These are phyloP conservation scores for Motacilla tschutschensis DNA, from an alignment of 2,113 vertebrate genomes.

Conservation along the genomic window DNA sequence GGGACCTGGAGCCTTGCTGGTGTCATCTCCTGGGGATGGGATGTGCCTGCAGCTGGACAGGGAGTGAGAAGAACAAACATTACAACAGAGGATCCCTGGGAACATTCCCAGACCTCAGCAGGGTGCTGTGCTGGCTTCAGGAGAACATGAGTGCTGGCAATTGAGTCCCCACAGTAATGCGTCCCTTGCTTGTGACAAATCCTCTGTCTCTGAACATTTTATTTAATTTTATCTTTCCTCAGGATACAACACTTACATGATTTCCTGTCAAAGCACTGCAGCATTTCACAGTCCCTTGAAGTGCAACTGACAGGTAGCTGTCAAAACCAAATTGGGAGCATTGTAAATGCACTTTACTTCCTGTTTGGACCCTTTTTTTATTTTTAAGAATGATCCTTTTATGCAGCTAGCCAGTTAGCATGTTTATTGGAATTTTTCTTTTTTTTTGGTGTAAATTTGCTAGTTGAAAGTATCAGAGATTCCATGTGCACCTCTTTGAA, in stretches of 20 bases:
- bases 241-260: not conserved
- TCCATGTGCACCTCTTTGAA: not conserved
- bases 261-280: not conserved
- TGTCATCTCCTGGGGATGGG: constrained; percentile 88
- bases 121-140: constrained; percentile 81
- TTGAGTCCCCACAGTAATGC: not conserved
- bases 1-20: constrained; percentile 79
- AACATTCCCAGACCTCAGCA: constrained; percentile 80
- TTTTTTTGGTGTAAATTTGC: not conserved
- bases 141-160: constrained; percentile 63
- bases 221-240: not conserved
- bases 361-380: not conserved
- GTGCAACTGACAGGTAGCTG: not conserved
- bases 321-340: not conserved
- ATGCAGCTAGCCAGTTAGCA: not conserved
- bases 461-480: not conserved
- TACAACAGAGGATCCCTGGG: constrained; percentile 80
- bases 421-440: too few relatives aligned
- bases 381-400: not conserved
- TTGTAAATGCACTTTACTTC: not conserved
- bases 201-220: not conserved
- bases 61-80: constrained; percentile 64
- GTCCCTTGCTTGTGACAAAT: not conserved
- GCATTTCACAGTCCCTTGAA: not conserved
- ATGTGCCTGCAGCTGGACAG: constrained; percentile 82